These are phyloP conservation scores for Caenorhabditis auriculariae DNA, from an alignment of 2,888 invertebrate genomes.

Conservation along the genomic window DNA sequence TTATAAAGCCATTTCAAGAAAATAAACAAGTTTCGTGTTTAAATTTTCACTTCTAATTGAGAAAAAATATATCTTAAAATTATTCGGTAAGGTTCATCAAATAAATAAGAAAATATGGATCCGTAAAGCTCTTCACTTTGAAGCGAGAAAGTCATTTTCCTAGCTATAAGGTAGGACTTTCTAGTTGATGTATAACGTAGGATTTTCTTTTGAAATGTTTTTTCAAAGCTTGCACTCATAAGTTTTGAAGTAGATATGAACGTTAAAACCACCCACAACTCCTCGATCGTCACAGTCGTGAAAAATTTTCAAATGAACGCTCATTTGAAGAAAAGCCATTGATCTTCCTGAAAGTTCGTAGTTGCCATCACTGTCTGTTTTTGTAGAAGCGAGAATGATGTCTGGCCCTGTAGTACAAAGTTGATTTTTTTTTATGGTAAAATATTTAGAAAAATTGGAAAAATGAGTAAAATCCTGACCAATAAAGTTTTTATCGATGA, in stretches of 20 bases:
- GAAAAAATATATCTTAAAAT: too few relatives aligned
- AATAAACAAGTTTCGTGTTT: too few relatives aligned
- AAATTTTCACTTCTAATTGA: too few relatives aligned
- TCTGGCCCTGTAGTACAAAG: conserved; percentile 46
- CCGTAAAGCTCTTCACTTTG: too few relatives aligned
- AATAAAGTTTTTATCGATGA: conserved; percentile 45
- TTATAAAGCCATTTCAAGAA: not conserved
- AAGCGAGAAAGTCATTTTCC: too few relatives aligned
- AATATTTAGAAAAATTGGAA: not conserved
- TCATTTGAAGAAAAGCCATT: conserved; percentile 40
- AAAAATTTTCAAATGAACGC: conserved; percentile 26
- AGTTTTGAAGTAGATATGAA: too few relatives aligned
- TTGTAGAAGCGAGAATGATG: conserved; percentile 38
- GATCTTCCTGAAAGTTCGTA: conserved; percentile 44
- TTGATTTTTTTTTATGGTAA: too few relatives aligned
- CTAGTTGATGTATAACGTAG: too few relatives aligned
- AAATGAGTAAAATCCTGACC: conserved; percentile 34
- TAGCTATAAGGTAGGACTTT: too few relatives aligned
- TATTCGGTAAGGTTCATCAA: too few relatives aligned
- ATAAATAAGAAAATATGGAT: not conserved
- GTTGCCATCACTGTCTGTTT: conserved; percentile 44
- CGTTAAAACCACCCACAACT: conserved; percentile 10
- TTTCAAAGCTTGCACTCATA: too few relatives aligned
- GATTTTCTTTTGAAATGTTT: too few relatives aligned
- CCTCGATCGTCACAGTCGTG: conserved; percentile 49